Conservation (phyloP, 2,797 vertebrate genomes). For the Acanthiza pusilla region DNA sequence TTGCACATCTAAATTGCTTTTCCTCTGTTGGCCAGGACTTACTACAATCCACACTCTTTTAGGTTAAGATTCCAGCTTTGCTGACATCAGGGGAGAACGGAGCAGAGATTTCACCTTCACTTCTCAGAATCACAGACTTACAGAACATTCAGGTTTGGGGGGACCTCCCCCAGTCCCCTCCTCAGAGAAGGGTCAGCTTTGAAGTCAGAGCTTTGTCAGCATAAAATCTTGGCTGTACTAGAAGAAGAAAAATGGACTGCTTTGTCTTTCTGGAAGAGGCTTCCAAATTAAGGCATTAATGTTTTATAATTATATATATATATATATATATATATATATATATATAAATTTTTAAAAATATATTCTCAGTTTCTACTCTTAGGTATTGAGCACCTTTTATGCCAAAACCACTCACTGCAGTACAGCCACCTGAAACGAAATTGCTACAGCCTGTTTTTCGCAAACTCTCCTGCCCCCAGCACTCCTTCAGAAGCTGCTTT, state of each 20-base stretch:
- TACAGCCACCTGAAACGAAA: neutral
- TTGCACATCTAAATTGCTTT: neutral
- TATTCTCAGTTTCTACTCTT: neutral
- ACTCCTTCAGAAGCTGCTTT: neutral
- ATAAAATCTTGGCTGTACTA: neutral
- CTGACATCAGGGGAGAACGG: neutral
- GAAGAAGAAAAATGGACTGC: neutral
- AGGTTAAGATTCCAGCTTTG: neutral
- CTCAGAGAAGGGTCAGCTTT: neutral
- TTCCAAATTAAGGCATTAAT: neutral
- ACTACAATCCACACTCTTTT: neutral
- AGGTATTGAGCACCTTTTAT: neutral
- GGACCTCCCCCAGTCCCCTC: neutral
- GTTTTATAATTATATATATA: neutral
- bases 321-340: too few species aligned
- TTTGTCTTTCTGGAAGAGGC: neutral
- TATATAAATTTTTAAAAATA: too few species aligned
- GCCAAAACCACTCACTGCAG: neutral
- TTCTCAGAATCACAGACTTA: neutral
- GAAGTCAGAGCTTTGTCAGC: neutral
- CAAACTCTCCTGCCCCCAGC: neutral
- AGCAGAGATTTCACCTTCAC: neutral
- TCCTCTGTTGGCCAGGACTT: neutral
- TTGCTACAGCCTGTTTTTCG: neutral
- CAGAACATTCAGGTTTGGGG: neutral